Conservation (phyloP, 1,140 invertebrate genomes). For the Camponotus floridanus region DNA sequence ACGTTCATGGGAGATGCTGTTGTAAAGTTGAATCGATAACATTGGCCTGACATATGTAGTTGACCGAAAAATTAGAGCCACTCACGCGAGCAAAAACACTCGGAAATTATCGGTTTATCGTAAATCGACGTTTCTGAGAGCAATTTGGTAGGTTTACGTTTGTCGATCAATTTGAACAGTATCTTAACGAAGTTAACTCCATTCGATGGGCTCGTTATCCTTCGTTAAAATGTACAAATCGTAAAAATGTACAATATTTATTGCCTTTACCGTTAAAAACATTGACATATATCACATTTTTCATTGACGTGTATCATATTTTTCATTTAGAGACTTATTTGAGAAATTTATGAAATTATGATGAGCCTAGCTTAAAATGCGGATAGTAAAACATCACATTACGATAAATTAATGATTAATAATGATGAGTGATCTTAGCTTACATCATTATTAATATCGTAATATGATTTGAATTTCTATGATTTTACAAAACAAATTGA, state of each 20-base stretch:
- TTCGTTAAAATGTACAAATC: not conserved
- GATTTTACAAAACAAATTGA: not conserved
- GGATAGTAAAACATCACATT: not conserved
- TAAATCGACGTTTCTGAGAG: not conserved
- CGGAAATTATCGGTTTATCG: slow-evolving; percentile 47
- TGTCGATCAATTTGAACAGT: not conserved
- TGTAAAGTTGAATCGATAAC: slow-evolving; percentile 40
- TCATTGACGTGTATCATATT: not conserved
- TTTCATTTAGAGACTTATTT: not conserved
- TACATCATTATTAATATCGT: too few species aligned
- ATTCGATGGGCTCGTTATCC: not conserved
- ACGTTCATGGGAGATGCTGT: slow-evolving; percentile 24
- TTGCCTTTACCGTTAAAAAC: not conserved
- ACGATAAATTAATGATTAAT: too few species aligned
- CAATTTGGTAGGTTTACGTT: slow-evolving; percentile 10
- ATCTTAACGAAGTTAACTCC: slow-evolving; percentile 20
- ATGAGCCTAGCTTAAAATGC: not conserved
- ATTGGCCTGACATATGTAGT: not conserved
- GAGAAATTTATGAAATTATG: too few species aligned
- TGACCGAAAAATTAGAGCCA: slow-evolving; percentile 41
- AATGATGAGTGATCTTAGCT: not conserved
- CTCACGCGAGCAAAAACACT: slow-evolving; percentile 41
- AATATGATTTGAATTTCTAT: not conserved
- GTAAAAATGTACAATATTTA: not conserved
- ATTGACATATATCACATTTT: not conserved